Evolutionary conservation across 2,113 vertebrate species (phyloP).

Genomic region (Plectropomus leopardus): DNA sequence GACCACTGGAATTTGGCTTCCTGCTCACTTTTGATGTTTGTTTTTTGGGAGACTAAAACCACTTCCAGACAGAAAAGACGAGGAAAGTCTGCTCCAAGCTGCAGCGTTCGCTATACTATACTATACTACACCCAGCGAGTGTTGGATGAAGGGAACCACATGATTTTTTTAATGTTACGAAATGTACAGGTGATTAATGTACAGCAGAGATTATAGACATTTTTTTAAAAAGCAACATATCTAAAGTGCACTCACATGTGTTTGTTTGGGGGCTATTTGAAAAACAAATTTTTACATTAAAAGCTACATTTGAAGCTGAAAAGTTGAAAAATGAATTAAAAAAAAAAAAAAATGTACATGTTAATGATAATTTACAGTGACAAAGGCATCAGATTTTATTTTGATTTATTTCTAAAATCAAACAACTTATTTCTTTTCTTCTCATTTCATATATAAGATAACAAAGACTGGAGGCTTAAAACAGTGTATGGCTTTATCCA

Average conservation of each 20-base stretch:
- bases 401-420: no score
- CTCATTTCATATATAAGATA: no score
- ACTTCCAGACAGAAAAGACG: not conserved
- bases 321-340: not conserved
- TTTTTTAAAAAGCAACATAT: not conserved
- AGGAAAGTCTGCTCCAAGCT: not conserved
- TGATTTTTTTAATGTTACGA: not conserved
- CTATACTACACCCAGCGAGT: not conserved
- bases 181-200: not conserved
- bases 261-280: not conserved
- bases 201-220: not conserved
- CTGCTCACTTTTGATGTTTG: not conserved
- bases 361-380: not conserved
- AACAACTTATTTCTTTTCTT: no score
- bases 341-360: no score
- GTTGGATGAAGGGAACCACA: not conserved
- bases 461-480: no score
- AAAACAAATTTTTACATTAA: not conserved
- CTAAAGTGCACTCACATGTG: not conserved
- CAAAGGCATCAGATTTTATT: no score
- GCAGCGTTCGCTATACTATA: no score
- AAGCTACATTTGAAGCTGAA: not conserved
- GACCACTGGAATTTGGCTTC: conserved; percentile 21
- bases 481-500: no score
- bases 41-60: conserved; percentile 27